These are phyloP conservation scores for Zosterops pallidus DNA, from an alignment of 2,113 vertebrate genomes.

Conservation along the genomic window DNA sequence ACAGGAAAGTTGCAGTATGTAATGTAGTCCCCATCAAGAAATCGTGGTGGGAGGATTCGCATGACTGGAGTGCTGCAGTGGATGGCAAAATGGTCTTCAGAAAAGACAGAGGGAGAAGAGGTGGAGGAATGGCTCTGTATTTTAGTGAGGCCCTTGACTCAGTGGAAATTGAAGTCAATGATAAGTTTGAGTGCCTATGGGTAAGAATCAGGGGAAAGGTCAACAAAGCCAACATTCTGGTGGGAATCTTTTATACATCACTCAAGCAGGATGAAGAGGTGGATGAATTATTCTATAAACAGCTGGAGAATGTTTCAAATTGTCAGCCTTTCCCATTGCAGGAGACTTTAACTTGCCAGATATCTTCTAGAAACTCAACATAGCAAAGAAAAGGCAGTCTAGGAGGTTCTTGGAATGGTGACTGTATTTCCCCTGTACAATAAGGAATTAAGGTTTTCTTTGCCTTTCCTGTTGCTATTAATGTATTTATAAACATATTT, in stretches of 20 bases:
- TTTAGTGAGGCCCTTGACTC: not conserved
- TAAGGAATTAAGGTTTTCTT: not conserved
- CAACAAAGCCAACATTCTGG: not conserved
- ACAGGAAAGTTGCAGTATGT: not conserved
- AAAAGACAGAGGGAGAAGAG: not conserved
- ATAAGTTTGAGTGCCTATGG: not conserved
- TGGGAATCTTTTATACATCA: not conserved
- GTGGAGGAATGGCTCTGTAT: not conserved
- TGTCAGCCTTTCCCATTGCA: not conserved
- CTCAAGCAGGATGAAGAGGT: not conserved
- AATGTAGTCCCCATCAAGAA: not conserved
- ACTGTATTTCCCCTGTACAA: not conserved
- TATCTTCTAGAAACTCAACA: not conserved
- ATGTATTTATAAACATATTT: not conserved
- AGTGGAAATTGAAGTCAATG: not conserved
- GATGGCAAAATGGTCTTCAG: accelerated
- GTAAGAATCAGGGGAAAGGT: not conserved
- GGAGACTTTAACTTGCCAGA: not conserved
- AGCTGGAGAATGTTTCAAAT: not conserved
- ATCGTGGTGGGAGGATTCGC: accelerated
- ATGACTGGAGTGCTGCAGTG: not conserved
- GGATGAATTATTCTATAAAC: not conserved
- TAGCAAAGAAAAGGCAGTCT: not conserved
- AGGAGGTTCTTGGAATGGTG: not conserved
- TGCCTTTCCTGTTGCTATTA: not conserved